Base-by-base conservation (phyloP, 2,113 vertebrate genomes). In the Callocephalon fimbriatum region DNA sequence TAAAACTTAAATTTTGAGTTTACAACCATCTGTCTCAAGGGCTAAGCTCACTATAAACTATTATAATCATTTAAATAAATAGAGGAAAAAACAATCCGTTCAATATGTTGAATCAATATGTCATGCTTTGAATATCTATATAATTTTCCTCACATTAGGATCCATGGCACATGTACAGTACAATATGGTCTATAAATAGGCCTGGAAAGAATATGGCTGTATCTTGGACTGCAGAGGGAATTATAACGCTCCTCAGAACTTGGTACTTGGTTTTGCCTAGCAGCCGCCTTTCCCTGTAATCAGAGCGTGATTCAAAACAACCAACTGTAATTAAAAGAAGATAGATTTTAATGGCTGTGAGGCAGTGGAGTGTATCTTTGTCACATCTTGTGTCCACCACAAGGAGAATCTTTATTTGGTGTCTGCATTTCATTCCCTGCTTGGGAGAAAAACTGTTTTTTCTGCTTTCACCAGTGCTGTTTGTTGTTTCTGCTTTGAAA, bases 51-150 rank as follows among this genome's bases (percentile, higher is more conserved):
- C 97, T 98, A 98, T 97, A 98, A 97, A 97, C 97, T 97, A 98
- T 98, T 98, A 97, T 96, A 98, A 98, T 98, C 96, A 98, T 98
- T 98, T 98, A 98, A 98, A 98, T 98, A 98, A 98, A 97, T 97
- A 97, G 96, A 96, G 97, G 97, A 96, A 97, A 98, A 98, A 98
- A 96, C 96, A 96, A 97, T 97, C 96, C 94, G 85, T 98, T 98
- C 97, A 98, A 96, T 98, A 98, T 98, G 97, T 98, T 98, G 98
- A 98, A 98, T 98, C 98, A 98, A 97, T 98, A 98, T 98, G 97
- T 98, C 97, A 97, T 95, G 96, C 97, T 97, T 98, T 98, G 97
- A 96, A 84, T 98, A 97, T 97, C 95, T 97, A 86, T 97, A 96
- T 97, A 93, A 94, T 98, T 98, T 97, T 95, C 95, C 87, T 98